Percentiles rank a stretch among this genome's conserved stretches.
Evolutionary conservation across 2,888 invertebrate species (phyloP).

Genomic region (Xylota segnis): DNA sequence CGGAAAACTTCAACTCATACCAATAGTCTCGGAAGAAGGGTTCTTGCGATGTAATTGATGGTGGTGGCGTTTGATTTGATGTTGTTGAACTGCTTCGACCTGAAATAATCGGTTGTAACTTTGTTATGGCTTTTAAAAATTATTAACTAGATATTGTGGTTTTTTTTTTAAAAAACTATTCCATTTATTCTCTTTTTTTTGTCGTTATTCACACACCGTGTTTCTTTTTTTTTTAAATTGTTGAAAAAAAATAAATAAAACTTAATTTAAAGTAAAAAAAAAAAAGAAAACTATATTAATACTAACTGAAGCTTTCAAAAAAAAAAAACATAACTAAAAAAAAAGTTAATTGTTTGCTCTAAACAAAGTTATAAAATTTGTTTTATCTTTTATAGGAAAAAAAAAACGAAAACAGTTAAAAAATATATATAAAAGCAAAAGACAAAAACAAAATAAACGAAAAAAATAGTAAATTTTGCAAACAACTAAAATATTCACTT

Average conservation of each 20-base stretch:
- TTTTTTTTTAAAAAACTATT: constrained; percentile 6
- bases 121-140: constrained; percentile 66
- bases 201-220: constrained; percentile 8
- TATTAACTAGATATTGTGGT: constrained; percentile 12
- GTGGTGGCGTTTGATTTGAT: constrained; percentile 82
- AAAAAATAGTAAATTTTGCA: constrained; percentile 45
- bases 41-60: constrained; percentile 80
- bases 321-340: constrained; percentile 16
- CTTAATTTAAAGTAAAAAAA: constrained; percentile 71
- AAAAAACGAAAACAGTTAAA: constrained; percentile 54
- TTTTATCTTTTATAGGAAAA: constrained; percentile 45
- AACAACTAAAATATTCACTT: constrained; percentile 50
- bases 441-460: constrained; percentile 72
- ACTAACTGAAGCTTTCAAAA: constrained; percentile 27
- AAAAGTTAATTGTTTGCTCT: constrained; percentile 62
- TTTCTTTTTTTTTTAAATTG: constrained; percentile 9
- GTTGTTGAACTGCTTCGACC: constrained; percentile 81
- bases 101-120: constrained; percentile 75
- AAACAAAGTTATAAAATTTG: constrained; percentile 76
- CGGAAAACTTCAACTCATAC: constrained; percentile 85
- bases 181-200: constrained; percentile 15
- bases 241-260: constrained; percentile 48
- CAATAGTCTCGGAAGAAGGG: constrained; percentile 84
- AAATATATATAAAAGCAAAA: constrained; percentile 56
- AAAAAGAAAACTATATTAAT: constrained; percentile 62